These are phyloP conservation scores for Ambastaia sidthimunki DNA, from an alignment of 2,797 vertebrate genomes.

Conservation along the genomic window DNA sequence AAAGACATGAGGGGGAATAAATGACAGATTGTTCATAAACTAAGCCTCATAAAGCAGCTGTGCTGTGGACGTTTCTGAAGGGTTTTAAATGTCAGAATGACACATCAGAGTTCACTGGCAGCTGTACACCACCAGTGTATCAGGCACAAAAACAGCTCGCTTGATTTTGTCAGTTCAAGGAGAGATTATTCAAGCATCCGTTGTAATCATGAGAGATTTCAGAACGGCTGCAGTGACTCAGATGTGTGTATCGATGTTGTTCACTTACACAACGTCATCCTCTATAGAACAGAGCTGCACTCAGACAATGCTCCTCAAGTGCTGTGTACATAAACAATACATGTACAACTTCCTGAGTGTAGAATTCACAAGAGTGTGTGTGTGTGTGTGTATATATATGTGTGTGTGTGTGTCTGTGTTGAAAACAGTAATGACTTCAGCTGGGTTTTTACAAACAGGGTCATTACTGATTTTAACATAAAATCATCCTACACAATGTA, in stretches of 20 bases:
- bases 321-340: neutral
- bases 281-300: neutral
- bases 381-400: no score
- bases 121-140: neutral
- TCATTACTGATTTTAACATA: no score
- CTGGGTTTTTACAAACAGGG: no score
- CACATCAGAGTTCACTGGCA: neutral
- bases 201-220: neutral
- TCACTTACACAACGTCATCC: neutral
- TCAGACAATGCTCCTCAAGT: neutral
- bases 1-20: neutral
- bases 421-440: no score
- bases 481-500: no score
- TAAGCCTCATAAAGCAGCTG: neutral
- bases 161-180: conserved; percentile 1
- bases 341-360: neutral
- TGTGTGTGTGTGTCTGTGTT: no score
- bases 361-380: conserved; percentile 11
- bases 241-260: neutral
- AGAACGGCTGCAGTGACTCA: neutral
- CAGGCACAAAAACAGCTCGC: neutral
- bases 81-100: neutral
- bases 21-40: neutral
- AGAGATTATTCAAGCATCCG: neutral
- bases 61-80: neutral